Evolutionary conservation across 2,113 vertebrate species (phyloP), one percentile per base, ranked within the genome.

Genomic region (Aegithalos caudatus): DNA sequence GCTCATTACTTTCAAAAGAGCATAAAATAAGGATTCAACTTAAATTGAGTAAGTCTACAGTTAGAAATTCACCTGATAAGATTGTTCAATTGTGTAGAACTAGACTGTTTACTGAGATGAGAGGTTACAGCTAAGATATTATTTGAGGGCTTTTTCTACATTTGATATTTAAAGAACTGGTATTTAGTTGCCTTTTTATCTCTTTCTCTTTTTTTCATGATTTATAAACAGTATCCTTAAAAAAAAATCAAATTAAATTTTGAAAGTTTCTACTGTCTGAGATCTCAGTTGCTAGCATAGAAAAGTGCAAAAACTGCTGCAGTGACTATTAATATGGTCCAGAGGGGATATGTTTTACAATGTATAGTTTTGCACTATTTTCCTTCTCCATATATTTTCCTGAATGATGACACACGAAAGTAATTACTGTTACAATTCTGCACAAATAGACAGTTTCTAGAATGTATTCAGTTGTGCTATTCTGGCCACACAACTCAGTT

Each of bases 1-100:
- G 42, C 10, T 87, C 23, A 6, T 72, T 58, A 85, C 31, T 82
- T 95, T 91, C 61, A 69, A 87, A 87, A 71, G 72, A 79, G n/a
- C 14, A 24, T 76, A 37, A 92, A 91, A 69, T 65, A 40, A 14
- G 22, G 5, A 80, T 76, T 79, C 31, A 91, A 45, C 27, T 81
- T 47, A 64, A 24, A 79, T 60, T 76, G 28, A 83, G 18, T 71
- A 67, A 83, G 20, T 48, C 33, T 45, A 50, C 23, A 69, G 50
- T 62, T 54, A 84, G 84, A 89, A 89, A 81, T 84, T 48, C 16
- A 85, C 25, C 44, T 81, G 45, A 74, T 79, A 64, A 78, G 38
- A 57, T 16, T 42, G 28, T 72, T 92, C 42, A 69, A 1, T 57
- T 92, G 31, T 65, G 28, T 64, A 71, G 57, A 87, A 57, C 56